phyloP scores from a whole-genome alignment of 2,797 vertebrate genomes.

The Anguilla marmorata region DNA sequence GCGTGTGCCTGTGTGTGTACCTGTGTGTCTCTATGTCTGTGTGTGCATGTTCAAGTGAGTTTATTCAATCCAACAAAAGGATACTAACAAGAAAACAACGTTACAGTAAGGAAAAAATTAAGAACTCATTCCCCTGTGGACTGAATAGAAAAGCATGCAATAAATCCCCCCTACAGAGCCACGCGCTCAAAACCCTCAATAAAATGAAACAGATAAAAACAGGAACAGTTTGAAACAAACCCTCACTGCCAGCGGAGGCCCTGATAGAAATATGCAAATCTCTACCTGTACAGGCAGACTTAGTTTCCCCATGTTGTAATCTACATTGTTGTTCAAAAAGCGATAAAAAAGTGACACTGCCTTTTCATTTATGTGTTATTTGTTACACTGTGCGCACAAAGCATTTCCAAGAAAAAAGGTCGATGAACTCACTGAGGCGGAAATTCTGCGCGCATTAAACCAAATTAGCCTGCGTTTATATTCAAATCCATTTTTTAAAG shows the following conservation, averaged over 20 bases:
- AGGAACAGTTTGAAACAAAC: constrained; percentile 14
- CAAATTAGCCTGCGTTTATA: not conserved
- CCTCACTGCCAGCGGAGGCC: not conserved
- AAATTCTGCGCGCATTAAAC: not conserved
- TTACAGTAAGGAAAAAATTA: not conserved
- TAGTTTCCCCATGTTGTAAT: not conserved
- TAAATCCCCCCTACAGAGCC: not conserved
- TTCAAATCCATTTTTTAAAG: not conserved
- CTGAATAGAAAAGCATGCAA: not conserved
- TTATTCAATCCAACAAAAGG: not conserved
- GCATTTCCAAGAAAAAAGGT: not conserved
- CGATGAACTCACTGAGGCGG: not conserved
- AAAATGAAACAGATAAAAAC: not conserved
- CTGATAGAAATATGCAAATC: constrained; percentile 9
- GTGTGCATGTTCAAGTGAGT: not conserved
- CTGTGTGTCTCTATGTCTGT: no score
- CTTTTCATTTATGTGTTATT: not conserved
- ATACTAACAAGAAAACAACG: not conserved
- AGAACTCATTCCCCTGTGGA: not conserved
- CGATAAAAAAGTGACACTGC: not conserved
- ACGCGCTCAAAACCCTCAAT: not conserved
- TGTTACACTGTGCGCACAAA: not conserved
- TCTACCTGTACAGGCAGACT: constrained; percentile 7
- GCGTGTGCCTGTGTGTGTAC: no score
- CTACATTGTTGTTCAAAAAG: not conserved